phyloP scores from a whole-genome alignment of 2,797 vertebrate genomes.

The Iguana delicatissima region DNA sequence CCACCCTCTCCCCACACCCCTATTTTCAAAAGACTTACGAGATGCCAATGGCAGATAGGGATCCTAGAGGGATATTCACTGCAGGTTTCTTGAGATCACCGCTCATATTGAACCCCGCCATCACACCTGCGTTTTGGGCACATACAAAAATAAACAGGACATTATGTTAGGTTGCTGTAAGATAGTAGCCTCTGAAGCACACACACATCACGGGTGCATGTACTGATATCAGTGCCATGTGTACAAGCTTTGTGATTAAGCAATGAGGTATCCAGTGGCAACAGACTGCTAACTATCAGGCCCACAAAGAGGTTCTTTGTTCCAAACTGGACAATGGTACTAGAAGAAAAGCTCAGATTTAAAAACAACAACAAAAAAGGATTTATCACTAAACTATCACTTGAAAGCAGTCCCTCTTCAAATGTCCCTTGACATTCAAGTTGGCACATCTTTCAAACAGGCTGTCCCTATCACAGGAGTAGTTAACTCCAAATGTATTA shows the following conservation, averaged over 20 bases:
- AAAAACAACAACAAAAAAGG: conserved; percentile 63
- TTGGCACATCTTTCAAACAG: not conserved
- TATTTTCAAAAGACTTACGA: conserved; percentile 87
- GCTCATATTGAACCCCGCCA: conserved; percentile 99
- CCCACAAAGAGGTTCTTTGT: conserved; percentile 66
- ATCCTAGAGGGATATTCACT: conserved; percentile 92
- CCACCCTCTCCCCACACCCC: not conserved
- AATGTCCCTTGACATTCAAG: conserved; percentile 37
- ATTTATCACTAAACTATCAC: conserved; percentile 66
- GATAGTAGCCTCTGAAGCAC: not conserved
- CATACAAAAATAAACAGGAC: conserved; percentile 50
- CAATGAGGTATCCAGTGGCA: conserved; percentile 41
- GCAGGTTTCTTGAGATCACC: conserved; percentile 93
- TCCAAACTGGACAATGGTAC: conserved; percentile 45
- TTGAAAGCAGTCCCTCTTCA: conserved; percentile 46
- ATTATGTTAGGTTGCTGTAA: conserved; percentile 23
- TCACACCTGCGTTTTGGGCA: conserved; percentile 86
- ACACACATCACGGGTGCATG: conserved; percentile 3
- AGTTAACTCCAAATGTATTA: conserved; percentile 38
- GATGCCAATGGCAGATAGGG: conserved; percentile 92
- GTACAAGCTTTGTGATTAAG: conserved; percentile 34
- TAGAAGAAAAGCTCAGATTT: conserved; percentile 5
- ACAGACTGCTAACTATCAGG: not conserved
- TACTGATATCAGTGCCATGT: not conserved
- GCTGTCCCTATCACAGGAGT: not conserved